phyloP scores from a whole-genome alignment of 2,113 vertebrate genomes.

The Callocephalon fimbriatum region DNA sequence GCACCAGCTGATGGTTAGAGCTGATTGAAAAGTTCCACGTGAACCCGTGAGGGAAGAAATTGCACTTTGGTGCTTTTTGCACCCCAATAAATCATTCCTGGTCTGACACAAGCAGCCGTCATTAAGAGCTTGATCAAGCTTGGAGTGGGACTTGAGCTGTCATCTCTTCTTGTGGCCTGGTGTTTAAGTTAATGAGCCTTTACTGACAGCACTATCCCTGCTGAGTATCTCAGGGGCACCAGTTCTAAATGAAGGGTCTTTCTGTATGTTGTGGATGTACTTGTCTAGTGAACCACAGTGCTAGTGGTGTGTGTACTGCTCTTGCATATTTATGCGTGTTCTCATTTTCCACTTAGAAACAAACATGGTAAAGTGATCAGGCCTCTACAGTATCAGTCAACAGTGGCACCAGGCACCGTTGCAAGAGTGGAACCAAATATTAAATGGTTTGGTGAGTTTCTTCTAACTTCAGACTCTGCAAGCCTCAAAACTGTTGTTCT shows the following conservation, averaged over 20 bases:
- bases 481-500: neutral
- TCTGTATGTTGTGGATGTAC: neutral
- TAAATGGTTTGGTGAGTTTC: slow-evolving; percentile 94
- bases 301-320: neutral
- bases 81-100: fast-evolving
- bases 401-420: slow-evolving; percentile 89
- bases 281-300: neutral
- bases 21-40: fast-evolving
- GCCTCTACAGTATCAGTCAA: slow-evolving; percentile 90
- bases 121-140: neutral
- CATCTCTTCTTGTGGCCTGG: fast-evolving
- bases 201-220: neutral
- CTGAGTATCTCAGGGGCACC: neutral
- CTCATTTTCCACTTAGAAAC: slow-evolving; percentile 79
- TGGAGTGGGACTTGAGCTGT: neutral
- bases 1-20: neutral
- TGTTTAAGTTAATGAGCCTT: no score
- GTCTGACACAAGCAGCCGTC: neutral
- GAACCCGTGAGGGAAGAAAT: fast-evolving
- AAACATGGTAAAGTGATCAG: slow-evolving; percentile 89
- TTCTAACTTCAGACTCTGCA: neutral
- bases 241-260: neutral
- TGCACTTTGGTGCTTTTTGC: neutral
- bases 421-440: slow-evolving; percentile 98
- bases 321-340: neutral